Conservation (phyloP, 2,113 vertebrate genomes). For the Chaetops frenatus region DNA sequence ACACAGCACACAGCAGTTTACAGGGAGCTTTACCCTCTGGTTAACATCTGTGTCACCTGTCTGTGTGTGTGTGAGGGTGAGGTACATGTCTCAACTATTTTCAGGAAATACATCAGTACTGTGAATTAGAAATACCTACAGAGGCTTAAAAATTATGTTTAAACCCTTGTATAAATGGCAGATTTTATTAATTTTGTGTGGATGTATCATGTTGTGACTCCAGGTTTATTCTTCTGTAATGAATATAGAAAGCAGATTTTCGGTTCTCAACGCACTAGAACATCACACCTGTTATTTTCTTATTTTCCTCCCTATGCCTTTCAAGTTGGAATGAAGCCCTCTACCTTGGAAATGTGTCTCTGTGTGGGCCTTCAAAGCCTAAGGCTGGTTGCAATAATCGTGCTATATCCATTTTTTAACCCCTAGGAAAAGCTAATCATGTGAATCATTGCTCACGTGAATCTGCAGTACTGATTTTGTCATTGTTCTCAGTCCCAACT, state of each 20-base stretch:
- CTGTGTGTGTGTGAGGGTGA: background rate
- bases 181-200: background rate
- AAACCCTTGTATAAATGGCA: background rate
- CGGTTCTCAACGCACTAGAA: background rate
- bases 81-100: accelerated
- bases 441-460: background rate
- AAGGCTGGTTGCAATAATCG: conserved; percentile 7
- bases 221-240: background rate
- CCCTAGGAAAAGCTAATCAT: background rate
- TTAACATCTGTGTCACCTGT: background rate
- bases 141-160: background rate
- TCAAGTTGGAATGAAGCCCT: conserved; percentile 9
- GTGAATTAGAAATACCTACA: background rate
- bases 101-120: background rate
- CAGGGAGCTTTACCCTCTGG: background rate
- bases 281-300: conserved; percentile 42
- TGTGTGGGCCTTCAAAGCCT: conserved; percentile 6
- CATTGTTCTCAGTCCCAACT: background rate
- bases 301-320: conserved; percentile 43
- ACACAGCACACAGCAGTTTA: background rate
- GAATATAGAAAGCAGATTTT: conserved; percentile 31
- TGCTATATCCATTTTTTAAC: background rate
- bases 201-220: background rate
- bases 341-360: conserved; percentile 15
- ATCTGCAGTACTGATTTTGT: background rate